Base-by-base conservation (phyloP, 2,888 invertebrate genomes). In the Ommatoiulus sabulosus region DNA sequence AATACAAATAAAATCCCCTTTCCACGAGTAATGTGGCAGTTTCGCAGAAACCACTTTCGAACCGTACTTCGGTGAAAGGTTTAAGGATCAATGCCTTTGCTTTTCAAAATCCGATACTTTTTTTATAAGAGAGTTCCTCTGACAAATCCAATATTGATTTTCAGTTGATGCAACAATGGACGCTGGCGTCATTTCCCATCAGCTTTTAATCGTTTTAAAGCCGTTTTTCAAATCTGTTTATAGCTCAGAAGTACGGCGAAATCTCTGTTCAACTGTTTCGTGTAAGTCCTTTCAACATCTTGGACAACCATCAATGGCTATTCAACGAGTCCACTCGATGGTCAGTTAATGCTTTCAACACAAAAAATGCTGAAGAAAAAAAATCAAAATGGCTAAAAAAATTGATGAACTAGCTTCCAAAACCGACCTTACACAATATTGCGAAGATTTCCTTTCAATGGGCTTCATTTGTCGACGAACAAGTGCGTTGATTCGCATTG, bases 91-190 rank as follows among this genome's bases (percentile, higher is more conserved):
- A 72, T n/a, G 72, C 72, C 72, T 72, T 24, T n/a, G 72, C 72
- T 24, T 72, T 24, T 72, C 72, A 24, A 72, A 72, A 72, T 72
- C 72, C 72, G 10, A 72, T 72, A 72, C 24, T 6, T 72, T 72
- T 72, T 17, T 52, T 57, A 57, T 17, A 57, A 5, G 57, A 5
- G 57, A 57, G n/a, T n/a, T 15, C 10, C 3, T n/a, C 3, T 4
- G 72, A 72, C 72, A 72, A 72, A 72, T 72, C 72, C 72, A 10
- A 72, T 72, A 72, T 72, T 24, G 72, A 72, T 72, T 20, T 72
- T 24, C 72, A 10, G 72, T 72, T 72, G 72, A 72, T 24, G 72
- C 24, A 10, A n/a, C 72, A 17, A 72, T 24, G 72, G 72, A 72
- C 72, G 24, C 72, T 5, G 8, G 72, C 10, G 72, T 24, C 24